Evolutionary conservation across 2,888 invertebrate species (phyloP), one percentile per base, ranked within the genome.

Genomic region (Leptinotarsa peninsularis): DNA sequence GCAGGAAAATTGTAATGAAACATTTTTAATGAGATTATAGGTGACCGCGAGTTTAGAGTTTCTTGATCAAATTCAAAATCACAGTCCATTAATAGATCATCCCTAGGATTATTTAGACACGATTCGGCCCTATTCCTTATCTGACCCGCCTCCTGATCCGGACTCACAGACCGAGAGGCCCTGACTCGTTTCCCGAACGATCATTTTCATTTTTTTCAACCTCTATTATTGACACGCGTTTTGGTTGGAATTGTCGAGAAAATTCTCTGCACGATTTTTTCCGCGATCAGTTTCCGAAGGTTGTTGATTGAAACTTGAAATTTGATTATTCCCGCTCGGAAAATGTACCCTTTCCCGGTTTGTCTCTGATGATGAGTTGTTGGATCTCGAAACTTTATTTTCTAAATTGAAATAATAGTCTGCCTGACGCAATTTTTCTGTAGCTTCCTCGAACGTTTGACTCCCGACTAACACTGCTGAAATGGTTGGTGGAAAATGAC

Each of bases 31-130:
- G n/a, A 23, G 27, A 5, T 27, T 27, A 27, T 27, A 27, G 27
- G 27, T 27, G 27, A 27, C 27, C 27, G 27, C 27, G 27, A 27
- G 27, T 27, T 27, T 5, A 27, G 27, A 27, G 27, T 27, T 27
- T 27, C 27, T 27, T 27, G 27, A 27, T 27, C 27, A 27, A 27
- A 27, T 27, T 27, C 27, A 27, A 27, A 27, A 4, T 27, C 27
- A 58, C 73, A 73, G 15, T 68, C 68, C 18, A 67, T 67, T 49
- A 73, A 49, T 56, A 73, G 43, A 27, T 73, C 68, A 4, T 68
- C 68, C 13, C 49, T 23, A 14, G 73, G 73, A 54, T 73, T 68
- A 33, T 73, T 73, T 27, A 66, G 49, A 54, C 14, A 33, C 49
- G 18, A 27, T n/a, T 69, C 33, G 56, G 52, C 17, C 43, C 43